Percentiles rank a stretch among this genome's conserved stretches.
phyloP scores from a whole-genome alignment of 2,113 vertebrate genomes.

The Strix aluco region DNA sequence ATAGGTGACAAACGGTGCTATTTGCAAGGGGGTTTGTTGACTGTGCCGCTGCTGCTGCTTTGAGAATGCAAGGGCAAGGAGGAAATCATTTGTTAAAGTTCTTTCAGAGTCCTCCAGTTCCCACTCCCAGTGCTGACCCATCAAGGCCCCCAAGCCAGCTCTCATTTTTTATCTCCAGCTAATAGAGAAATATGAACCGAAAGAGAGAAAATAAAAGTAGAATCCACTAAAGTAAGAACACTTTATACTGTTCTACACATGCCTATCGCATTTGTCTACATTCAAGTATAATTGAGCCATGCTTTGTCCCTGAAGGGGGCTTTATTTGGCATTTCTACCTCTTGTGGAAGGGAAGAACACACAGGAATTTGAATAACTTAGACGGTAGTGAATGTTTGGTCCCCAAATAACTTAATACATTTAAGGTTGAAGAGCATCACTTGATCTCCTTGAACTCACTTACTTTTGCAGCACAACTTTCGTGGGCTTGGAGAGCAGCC shows the following conservation, averaged over 20 bases:
- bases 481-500: constrained; percentile 59
- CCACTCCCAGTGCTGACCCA: not conserved
- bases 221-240: not conserved
- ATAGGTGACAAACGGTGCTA: constrained; percentile 13
- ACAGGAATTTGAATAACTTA: not conserved
- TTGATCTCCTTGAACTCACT: not conserved
- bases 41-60: not conserved
- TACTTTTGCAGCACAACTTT: constrained; percentile 70
- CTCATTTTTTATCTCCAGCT: not conserved
- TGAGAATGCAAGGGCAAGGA: not conserved
- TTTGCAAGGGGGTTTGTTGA: not conserved
- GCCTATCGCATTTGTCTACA: not conserved
- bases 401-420: not conserved
- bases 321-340: not conserved
- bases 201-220: not conserved
- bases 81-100: not conserved
- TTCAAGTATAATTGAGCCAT: not conserved
- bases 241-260: not conserved
- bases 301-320: not conserved
- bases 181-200: not conserved
- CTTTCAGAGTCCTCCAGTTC: not conserved
- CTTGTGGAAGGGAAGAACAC: not conserved
- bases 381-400: not conserved
- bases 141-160: not conserved
- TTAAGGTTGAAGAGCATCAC: not conserved